Conservation (phyloP, 2,888 invertebrate genomes). For the Drosophila sordidapex region DNA sequence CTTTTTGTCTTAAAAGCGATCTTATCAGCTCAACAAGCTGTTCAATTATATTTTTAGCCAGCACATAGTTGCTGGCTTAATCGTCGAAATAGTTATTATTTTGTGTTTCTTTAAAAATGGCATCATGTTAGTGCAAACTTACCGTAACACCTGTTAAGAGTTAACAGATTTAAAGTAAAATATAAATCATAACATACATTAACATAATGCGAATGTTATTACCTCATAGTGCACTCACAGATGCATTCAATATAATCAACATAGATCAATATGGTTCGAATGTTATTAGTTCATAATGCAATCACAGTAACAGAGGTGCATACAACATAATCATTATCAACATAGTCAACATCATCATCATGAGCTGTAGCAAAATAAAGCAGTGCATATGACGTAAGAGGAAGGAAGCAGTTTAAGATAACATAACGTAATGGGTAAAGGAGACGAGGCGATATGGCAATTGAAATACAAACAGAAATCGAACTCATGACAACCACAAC, state of each 20-base stretch:
- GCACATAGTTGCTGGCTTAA: constrained; percentile 2
- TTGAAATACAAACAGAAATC: constrained; percentile 2
- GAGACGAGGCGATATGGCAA: background rate
- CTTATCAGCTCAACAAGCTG: constrained; percentile 24
- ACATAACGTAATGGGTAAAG: background rate
- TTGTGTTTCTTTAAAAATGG: background rate
- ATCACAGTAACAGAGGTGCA: background rate
- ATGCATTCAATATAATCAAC: background rate
- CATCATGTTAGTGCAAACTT: background rate
- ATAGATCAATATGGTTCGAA: background rate
- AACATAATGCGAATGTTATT: background rate
- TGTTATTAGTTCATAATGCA: background rate
- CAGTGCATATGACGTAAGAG: constrained; percentile 31
- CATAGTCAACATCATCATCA: background rate
- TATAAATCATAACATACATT: background rate
- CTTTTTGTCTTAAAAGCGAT: background rate
- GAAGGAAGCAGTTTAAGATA: constrained; percentile 34
- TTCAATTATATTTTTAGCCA: constrained; percentile 10
- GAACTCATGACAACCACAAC: constrained; percentile 12
- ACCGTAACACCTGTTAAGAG: too few species aligned
- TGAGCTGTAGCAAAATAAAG: constrained; percentile 5
- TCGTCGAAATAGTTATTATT: background rate
- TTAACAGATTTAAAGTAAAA: background rate
- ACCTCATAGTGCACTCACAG: background rate
- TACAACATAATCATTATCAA: background rate